A percentile compares a stretch with the other conserved stretches of the same genome.
These are phyloP conservation scores for Apoda limacodes DNA, from an alignment of 2,888 invertebrate genomes.

Conservation along the genomic window DNA sequence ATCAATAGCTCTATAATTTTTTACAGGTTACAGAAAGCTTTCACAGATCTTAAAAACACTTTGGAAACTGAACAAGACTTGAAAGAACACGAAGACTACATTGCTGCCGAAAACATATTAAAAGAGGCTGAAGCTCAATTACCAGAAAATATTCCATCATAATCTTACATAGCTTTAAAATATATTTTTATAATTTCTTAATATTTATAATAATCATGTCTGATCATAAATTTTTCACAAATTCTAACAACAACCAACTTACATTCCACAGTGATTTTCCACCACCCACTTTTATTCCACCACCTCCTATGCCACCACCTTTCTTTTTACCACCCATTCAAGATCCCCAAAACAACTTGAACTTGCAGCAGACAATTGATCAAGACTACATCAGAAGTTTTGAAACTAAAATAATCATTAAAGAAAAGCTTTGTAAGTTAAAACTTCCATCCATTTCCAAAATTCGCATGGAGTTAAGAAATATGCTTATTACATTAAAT, in stretches of 20 bases:
- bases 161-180: conserved; percentile 24
- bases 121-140: conserved; percentile 75
- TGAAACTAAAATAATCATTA: conserved; percentile 18
- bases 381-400: conserved; percentile 36
- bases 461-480: conserved; percentile 28
- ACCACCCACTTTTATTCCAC: conserved; percentile 22
- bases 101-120: conserved; percentile 74
- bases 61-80: conserved; percentile 82
- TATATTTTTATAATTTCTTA: conserved; percentile 31
- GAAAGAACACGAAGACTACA: conserved; percentile 78
- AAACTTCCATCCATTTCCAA: conserved; percentile 28
- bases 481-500: conserved; percentile 26
- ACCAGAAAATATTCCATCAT: conserved; percentile 39
- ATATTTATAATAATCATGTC: conserved; percentile 50
- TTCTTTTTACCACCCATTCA: conserved; percentile 28
- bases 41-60: conserved; percentile 78
- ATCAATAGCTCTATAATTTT: too few relatives aligned
- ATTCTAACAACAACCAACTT: conserved; percentile 34
- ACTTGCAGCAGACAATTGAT: conserved; percentile 27
- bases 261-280: conserved; percentile 46
- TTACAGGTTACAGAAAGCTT: conserved; percentile 77
- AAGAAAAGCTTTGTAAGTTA: conserved; percentile 3
- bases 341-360: too few relatives aligned
- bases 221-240: conserved; percentile 45
- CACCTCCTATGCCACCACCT: conserved; percentile 31